Percentiles rank a stretch among this genome's conserved stretches.
These are phyloP conservation scores for Drosophila equinoxialis DNA, from an alignment of 1,140 invertebrate species.

Conservation along the genomic window DNA sequence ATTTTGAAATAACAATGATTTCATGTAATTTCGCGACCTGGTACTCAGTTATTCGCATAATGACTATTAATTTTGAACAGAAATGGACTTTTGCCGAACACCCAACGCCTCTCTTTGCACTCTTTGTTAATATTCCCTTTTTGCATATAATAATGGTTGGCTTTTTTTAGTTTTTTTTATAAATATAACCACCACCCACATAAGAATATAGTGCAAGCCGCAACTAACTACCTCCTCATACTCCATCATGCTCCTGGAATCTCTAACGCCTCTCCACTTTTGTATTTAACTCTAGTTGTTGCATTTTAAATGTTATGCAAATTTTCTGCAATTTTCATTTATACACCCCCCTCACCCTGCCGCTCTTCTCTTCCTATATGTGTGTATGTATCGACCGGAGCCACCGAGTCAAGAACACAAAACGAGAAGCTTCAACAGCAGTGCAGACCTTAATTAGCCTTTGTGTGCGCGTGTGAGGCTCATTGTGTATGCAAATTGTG, in stretches of 20 bases:
- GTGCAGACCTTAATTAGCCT: conserved; percentile 59
- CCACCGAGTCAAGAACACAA: conserved; percentile 5
- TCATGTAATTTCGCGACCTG: not conserved
- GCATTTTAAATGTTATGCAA: conserved; percentile 66
- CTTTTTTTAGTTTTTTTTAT: not conserved
- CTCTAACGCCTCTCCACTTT: conserved; percentile 13
- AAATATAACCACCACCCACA: conserved; percentile 1
- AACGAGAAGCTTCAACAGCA: conserved; percentile 15
- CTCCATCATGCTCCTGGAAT: not conserved
- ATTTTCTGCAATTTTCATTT: conserved; percentile 70
- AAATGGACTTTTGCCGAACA: conserved; percentile 1
- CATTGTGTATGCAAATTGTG: conserved; percentile 76
- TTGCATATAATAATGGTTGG: not conserved
- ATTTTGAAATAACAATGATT: not conserved
- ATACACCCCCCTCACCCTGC: not conserved
- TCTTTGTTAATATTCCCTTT: not conserved
- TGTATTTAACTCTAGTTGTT: conserved; percentile 21
- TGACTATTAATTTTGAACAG: conserved; percentile 7
- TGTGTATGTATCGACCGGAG: not conserved
- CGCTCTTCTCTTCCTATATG: not conserved
- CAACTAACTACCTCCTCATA: conserved; percentile 3
- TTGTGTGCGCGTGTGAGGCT: conserved; percentile 56
- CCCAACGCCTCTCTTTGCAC: conserved; percentile 5
- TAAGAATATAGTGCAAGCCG: not conserved
- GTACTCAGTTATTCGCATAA: conserved; percentile 9